Conservation (phyloP, 2,113 vertebrate genomes). For the Tychaedon coryphoeus region DNA sequence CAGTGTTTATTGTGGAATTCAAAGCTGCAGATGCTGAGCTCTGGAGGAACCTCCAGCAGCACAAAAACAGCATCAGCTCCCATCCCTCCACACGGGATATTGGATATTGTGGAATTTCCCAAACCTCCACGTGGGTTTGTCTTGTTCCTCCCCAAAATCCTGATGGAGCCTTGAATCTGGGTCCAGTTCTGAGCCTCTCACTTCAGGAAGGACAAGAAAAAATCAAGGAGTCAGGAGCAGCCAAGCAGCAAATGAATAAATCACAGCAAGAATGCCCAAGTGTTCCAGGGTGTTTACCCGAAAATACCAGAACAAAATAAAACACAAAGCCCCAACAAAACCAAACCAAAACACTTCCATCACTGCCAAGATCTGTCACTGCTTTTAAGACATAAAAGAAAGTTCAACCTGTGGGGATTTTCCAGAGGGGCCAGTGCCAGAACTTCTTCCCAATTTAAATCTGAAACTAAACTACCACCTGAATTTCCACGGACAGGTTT, state of each 20-base stretch:
- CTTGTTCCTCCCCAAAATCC: too few relatives aligned
- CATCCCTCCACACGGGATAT: fast-evolving
- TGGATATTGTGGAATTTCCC: too few relatives aligned
- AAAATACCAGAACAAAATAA: background rate
- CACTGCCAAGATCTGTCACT: background rate
- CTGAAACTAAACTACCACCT: background rate
- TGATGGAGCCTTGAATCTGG: too few relatives aligned
- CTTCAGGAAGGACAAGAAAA: background rate
- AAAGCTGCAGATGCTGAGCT: background rate
- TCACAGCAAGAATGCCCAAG: background rate
- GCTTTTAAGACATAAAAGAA: background rate
- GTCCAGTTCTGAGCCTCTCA: too few relatives aligned
- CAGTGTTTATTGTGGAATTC: background rate
- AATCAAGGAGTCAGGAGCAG: background rate
- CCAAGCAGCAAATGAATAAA: background rate
- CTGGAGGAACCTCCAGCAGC: background rate
- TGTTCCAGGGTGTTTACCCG: background rate
- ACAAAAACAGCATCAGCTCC: fast-evolving
- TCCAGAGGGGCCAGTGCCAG: background rate
- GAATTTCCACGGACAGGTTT: fast-evolving
- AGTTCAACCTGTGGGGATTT: background rate
- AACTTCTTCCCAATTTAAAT: background rate
- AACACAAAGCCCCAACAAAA: background rate
- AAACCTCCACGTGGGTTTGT: too few relatives aligned
- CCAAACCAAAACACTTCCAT: background rate